Conservation (phyloP, 2,888 invertebrate species). For the Abscondita cerata region DNA sequence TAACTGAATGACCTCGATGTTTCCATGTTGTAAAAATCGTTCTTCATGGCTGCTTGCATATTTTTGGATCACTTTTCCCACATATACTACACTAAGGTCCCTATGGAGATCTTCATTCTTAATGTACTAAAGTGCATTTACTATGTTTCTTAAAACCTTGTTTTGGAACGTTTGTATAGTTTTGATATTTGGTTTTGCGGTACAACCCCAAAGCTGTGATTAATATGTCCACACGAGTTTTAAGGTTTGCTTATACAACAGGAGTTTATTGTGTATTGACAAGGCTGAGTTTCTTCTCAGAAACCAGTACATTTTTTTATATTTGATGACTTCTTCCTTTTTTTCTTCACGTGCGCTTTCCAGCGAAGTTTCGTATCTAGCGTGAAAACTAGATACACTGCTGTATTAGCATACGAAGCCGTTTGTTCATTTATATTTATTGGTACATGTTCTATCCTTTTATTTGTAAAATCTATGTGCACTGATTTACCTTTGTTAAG, state of each 20-base stretch:
- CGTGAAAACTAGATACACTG: slow-evolving; percentile 24
- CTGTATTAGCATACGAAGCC: slow-evolving; percentile 25
- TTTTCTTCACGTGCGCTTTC: slow-evolving; percentile 23
- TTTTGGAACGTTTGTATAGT: too few relatives aligned
- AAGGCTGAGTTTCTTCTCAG: not conserved
- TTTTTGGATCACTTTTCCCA: too few relatives aligned
- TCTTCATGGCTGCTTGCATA: too few relatives aligned
- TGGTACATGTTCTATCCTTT: not conserved
- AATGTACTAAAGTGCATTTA: too few relatives aligned
- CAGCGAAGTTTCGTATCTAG: slow-evolving; percentile 14
- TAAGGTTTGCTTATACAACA: not conserved
- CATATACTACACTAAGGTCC: too few relatives aligned
- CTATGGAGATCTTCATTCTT: too few relatives aligned
- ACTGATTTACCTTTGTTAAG: not conserved
- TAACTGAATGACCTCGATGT: too few relatives aligned
- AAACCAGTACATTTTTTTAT: not conserved
- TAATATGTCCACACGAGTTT: not conserved
- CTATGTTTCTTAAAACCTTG: too few relatives aligned
- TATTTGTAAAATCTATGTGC: not conserved
- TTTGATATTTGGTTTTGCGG: too few relatives aligned
- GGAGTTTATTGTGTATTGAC: not conserved
- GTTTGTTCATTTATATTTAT: slow-evolving; percentile 7
- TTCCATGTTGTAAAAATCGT: too few relatives aligned
- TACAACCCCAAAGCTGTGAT: too few relatives aligned
- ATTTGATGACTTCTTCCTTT: slow-evolving; percentile 19